These are phyloP conservation scores for Dendrolimus pini DNA, from an alignment of 2,888 invertebrate species.

Conservation along the genomic window DNA sequence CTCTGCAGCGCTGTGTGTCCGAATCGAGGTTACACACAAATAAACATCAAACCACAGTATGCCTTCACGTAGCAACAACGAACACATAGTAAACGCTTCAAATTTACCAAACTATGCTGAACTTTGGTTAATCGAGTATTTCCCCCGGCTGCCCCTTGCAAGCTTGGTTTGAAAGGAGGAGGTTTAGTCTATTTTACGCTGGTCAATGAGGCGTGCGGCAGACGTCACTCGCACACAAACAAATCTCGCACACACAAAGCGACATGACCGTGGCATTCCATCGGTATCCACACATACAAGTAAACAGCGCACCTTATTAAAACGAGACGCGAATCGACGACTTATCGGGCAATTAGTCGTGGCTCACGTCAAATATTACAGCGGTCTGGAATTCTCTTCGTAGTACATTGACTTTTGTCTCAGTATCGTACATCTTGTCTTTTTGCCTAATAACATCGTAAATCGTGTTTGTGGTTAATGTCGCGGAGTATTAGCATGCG, in stretches of 20 bases:
- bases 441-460: neutral
- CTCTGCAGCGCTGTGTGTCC: constrained; percentile 58
- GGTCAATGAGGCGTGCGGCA: constrained; percentile 57
- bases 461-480: neutral
- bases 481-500: neutral
- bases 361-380: constrained; percentile 58
- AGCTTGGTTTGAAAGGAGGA: constrained; percentile 30
- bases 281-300: constrained; percentile 65
- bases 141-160: constrained; percentile 28
- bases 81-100: constrained; percentile 52
- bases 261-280: constrained; percentile 72
- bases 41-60: constrained; percentile 43
- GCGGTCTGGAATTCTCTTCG: constrained; percentile 38
- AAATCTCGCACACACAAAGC: constrained; percentile 35
- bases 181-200: constrained; percentile 31
- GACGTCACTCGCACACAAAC: constrained; percentile 69
- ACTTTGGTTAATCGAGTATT: constrained; percentile 42
- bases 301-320: constrained; percentile 73
- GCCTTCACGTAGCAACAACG: constrained; percentile 70
- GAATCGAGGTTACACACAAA: constrained; percentile 73
- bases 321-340: constrained; percentile 76
- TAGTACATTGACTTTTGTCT: constrained; percentile 47
- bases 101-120: constrained; percentile 36
- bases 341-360: constrained; percentile 76
- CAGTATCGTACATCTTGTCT: constrained; percentile 1